Conservation (phyloP, 2,113 vertebrate genomes). For the Struthio camelus region DNA sequence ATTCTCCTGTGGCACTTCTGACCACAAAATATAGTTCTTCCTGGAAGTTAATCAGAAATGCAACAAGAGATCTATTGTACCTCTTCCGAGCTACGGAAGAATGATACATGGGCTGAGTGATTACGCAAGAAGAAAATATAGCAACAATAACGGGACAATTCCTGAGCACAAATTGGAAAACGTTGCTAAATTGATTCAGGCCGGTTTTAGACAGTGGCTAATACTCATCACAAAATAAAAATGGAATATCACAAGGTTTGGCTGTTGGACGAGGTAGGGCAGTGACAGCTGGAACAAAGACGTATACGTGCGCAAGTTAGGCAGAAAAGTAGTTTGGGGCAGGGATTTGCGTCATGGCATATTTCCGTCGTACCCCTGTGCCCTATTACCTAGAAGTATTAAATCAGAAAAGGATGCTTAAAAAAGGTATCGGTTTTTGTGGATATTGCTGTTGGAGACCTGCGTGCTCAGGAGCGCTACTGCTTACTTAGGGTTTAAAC, state of each 20-base stretch:
- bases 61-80: neutral
- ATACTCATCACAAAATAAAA: neutral
- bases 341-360: neutral
- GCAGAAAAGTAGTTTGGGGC: neutral
- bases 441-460: neutral
- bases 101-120: neutral
- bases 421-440: neutral
- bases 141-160: neutral
- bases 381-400: neutral
- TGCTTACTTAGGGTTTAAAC: neutral
- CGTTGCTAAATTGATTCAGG: neutral
- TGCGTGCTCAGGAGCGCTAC: accelerated
- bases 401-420: neutral
- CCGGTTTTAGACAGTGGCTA: neutral
- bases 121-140: neutral
- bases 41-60: neutral
- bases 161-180: neutral
- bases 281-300: neutral
- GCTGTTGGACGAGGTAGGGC: neutral
- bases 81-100: neutral
- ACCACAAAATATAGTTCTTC: neutral
- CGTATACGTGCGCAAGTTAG: neutral
- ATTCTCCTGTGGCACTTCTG: neutral
- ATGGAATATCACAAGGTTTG: neutral
- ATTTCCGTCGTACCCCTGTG: neutral